Conservation (phyloP, 2,797 vertebrate genomes). For the Enteromius unitaeniatus region DNA sequence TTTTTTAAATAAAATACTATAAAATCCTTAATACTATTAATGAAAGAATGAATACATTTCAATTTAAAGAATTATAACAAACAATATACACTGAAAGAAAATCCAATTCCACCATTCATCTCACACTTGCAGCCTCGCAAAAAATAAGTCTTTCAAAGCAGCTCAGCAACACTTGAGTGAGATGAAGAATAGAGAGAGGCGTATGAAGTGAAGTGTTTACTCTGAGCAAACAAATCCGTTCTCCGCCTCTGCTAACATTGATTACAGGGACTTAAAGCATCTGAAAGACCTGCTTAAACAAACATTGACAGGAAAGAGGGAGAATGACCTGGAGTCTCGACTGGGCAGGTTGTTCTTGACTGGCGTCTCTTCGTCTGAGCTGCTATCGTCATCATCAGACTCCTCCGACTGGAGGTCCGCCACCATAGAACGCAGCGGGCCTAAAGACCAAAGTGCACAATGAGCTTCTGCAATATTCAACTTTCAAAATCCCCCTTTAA, state of each 20-base stretch:
- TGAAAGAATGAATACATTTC: neutral
- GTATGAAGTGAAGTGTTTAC: constrained; percentile 37
- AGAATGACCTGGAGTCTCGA: constrained; percentile 88
- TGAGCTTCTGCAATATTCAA: neutral
- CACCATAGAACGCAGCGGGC: constrained; percentile 94
- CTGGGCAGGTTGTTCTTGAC: constrained; percentile 88
- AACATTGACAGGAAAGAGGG: constrained; percentile 13
- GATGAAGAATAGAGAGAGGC: constrained; percentile 37
- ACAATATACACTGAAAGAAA: neutral
- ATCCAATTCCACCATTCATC: neutral
- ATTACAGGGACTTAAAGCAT: constrained; percentile 40
- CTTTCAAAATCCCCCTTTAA: neutral
- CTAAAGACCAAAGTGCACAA: constrained; percentile 58
- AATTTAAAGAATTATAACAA: neutral
- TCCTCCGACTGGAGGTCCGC: constrained; percentile 95
- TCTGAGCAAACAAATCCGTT: constrained; percentile 34
- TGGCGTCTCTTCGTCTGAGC: constrained; percentile 90
- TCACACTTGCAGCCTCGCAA: neutral
- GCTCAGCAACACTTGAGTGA: constrained; percentile 24
- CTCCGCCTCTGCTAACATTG: constrained; percentile 39
- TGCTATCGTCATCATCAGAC: constrained; percentile 95
- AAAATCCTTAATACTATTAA: too few relatives aligned
- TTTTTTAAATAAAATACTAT: too few relatives aligned
- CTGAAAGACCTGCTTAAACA: constrained; percentile 37
- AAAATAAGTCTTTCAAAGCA: constrained; percentile 19